Conservation (phyloP, 2,113 vertebrate species). For the Ctenodactylus gundi region DNA sequence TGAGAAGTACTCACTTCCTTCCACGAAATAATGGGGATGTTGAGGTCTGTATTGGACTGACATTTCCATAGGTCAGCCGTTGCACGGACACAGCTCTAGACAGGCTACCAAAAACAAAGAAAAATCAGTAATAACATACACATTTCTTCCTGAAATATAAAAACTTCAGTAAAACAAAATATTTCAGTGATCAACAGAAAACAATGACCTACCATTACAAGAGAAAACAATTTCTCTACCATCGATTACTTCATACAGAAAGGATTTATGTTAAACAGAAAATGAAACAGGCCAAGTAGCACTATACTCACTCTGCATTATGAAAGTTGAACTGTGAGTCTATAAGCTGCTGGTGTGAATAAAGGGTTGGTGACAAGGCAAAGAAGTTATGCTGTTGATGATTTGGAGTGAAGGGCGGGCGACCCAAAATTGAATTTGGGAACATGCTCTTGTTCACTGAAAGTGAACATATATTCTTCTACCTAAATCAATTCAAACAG, state of each 20-base stretch:
- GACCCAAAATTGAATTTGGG: slow-evolving; percentile 84
- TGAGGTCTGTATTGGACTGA: slow-evolving; percentile 57
- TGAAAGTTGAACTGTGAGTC: slow-evolving; percentile 75
- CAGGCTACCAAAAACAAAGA: slow-evolving; percentile 77
- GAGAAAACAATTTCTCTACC: slow-evolving; percentile 6
- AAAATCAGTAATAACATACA: slow-evolving; percentile 29
- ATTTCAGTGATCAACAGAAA: slow-evolving; percentile 33
- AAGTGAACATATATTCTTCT: slow-evolving; percentile 83
- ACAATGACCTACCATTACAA: too few relatives aligned
- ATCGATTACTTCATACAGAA: slow-evolving; percentile 27
- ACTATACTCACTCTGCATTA: slow-evolving; percentile 85
- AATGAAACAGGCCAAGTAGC: slow-evolving; percentile 27
- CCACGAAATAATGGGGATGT: slow-evolving; percentile 74
- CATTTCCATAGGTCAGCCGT: slow-evolving; percentile 67
- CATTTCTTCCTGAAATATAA: slow-evolving; percentile 26
- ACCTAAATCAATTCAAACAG: slow-evolving; percentile 59
- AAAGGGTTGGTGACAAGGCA: slow-evolving; percentile 68
- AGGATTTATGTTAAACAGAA: neutral
- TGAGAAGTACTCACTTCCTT: slow-evolving; percentile 86
- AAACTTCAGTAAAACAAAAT: slow-evolving; percentile 22
- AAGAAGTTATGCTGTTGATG: slow-evolving; percentile 73
- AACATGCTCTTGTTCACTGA: slow-evolving; percentile 87
- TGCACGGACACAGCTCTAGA: slow-evolving; percentile 79
- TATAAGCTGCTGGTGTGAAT: slow-evolving; percentile 77
- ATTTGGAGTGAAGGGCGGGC: slow-evolving; percentile 79